phyloP scores from a whole-genome alignment of 2,888 invertebrate genomes.

The Nysson spinosus region DNA sequence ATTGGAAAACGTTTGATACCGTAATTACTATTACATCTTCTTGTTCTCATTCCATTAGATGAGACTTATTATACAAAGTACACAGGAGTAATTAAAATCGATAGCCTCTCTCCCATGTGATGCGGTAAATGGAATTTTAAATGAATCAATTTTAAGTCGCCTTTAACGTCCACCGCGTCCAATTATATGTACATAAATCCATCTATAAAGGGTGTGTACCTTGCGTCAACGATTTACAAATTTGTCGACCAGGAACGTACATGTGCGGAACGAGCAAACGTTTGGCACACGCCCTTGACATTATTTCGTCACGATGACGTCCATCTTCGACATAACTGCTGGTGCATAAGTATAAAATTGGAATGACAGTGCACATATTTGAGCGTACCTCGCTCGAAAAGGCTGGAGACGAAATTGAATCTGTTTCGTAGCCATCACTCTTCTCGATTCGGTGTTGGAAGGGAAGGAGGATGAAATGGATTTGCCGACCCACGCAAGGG shows the following conservation, averaged over 20 bases:
- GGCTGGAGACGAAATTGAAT: constrained; percentile 2
- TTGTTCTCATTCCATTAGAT: too few relatives aligned
- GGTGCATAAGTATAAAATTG: constrained; percentile 19
- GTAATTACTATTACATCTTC: too few relatives aligned
- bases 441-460: constrained; percentile 7
- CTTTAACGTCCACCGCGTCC: neutral
- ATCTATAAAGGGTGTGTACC: constrained; percentile 12
- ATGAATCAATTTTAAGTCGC: too few relatives aligned
- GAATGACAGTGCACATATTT: neutral
- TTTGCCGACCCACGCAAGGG: constrained; percentile 29
- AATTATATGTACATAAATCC: constrained; percentile 1
- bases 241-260: constrained; percentile 26
- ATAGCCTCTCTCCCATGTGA: too few relatives aligned
- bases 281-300: constrained; percentile 27
- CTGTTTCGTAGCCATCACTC: constrained; percentile 26
- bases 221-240: constrained; percentile 36
- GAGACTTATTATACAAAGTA: too few relatives aligned
- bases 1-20: too few relatives aligned
- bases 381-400: neutral
- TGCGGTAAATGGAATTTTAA: too few relatives aligned
- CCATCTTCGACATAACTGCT: constrained; percentile 4
- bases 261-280: too few relatives aligned
- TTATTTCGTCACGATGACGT: constrained; percentile 30
- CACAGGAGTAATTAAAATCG: too few relatives aligned
- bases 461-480: constrained; percentile 29